Percentiles rank a stretch among this genome's conserved stretches.
phyloP scores from a whole-genome alignment of 2,113 vertebrate species.

The Sander vitreus region DNA sequence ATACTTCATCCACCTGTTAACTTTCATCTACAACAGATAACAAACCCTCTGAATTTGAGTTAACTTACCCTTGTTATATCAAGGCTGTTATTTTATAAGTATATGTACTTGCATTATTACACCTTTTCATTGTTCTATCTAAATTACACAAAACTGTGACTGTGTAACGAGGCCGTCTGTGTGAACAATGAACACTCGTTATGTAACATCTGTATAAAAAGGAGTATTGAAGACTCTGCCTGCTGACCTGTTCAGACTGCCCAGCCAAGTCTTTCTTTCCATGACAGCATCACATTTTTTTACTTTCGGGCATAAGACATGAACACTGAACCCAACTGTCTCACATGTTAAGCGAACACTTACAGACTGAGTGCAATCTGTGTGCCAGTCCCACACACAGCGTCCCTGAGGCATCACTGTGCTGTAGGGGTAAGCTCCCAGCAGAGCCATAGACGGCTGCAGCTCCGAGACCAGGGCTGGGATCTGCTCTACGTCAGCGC shows the following conservation, averaged over 20 bases:
- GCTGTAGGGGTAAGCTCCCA: slow-evolving; percentile 79
- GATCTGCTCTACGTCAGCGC: slow-evolving; percentile 21
- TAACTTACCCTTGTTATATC: background rate
- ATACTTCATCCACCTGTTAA: background rate
- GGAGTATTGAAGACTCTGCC: background rate
- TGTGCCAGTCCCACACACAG: slow-evolving; percentile 83
- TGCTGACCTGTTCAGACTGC: background rate
- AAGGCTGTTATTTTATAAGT: background rate
- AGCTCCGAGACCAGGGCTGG: slow-evolving; percentile 65
- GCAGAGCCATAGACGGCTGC: slow-evolving; percentile 74
- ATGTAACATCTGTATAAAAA: background rate
- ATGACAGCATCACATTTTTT: background rate
- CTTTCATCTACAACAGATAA: background rate
- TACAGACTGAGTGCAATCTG: slow-evolving; percentile 64
- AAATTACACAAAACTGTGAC: background rate
- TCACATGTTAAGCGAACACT: slow-evolving; percentile 41
- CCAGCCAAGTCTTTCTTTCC: background rate
- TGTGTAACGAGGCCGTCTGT: background rate
- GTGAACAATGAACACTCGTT: background rate
- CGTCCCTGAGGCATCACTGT: slow-evolving; percentile 70
- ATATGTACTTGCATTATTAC: background rate
- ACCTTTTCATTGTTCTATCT: background rate
- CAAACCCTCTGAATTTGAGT: background rate
- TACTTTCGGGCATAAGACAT: background rate
- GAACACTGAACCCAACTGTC: background rate